Evolutionary conservation across 2,797 vertebrate species (phyloP), one percentile per base, ranked within the genome.

Genomic region (Merluccius polli): DNA sequence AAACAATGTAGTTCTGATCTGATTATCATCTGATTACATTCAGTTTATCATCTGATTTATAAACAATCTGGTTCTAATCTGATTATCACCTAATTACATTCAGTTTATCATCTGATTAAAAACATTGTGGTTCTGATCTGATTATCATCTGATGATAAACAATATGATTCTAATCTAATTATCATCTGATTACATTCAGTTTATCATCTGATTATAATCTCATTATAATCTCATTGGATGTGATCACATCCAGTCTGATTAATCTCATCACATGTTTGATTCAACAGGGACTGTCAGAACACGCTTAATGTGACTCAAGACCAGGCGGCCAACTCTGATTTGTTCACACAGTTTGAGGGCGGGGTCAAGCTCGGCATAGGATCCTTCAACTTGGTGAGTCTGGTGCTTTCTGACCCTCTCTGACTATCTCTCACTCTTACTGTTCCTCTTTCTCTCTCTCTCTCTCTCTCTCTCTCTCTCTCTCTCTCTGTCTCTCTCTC

Each of bases 331-430:
- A 92, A 92, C 44, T 93, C 91, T 5, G 94, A 96, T 38, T 93
- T 93, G 1, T 96, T 94, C 72, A 92, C 79, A 82, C 97, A 99
- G 78, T 98, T 96, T 88, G 96, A 98, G 89, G 96, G 97, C 4
- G 97, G 97, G 74, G 97, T 98, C 79, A 96, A 96, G 81, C 91
- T 99, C 81, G 97, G 97, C 75, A 95, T 96, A 1, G 97, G 97
- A 69, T 95, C 96, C 15, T 98, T 98, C 86, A 98, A 98, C 88
- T 91, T 98, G 95, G 97, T 98, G 90, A 88, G 93, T 85, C 3
- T 72, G 18, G 21, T 52, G 21, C 21, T 52, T 9, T n/a, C 48
- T n/a, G 21, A n/a, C 24, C 3, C 59, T 27, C 24, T 27, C 52
- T 63, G 8, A 11, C 52, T 24, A 8, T 63, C 12, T 7, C n/a